Percentiles rank a stretch among this genome's conserved stretches.
Conservation (phyloP, 2,113 vertebrate species). For the Platichthys stellatus region DNA sequence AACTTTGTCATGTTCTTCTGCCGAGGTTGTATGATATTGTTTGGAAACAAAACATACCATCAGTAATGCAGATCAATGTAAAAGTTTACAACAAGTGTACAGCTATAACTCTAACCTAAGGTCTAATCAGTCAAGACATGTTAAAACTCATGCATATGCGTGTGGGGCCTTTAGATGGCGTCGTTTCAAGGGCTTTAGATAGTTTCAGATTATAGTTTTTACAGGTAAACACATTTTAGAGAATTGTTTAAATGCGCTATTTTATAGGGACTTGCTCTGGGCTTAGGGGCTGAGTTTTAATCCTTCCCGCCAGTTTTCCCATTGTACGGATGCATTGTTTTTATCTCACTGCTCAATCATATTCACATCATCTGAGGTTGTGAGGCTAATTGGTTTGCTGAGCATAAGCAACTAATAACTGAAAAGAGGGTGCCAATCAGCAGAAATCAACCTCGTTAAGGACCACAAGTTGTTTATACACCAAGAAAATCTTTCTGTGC, state of each 20-base stretch:
- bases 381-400: conserved; percentile 59
- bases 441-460: conserved; percentile 56
- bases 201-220: neutral
- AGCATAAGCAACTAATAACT: conserved; percentile 64
- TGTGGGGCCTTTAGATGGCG: neutral
- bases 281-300: neutral
- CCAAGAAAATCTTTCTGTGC: conserved; percentile 8
- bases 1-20: neutral
- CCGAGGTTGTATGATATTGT: neutral
- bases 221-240: neutral
- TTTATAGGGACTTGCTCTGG: neutral
- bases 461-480: conserved; percentile 59
- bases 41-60: neutral
- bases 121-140: neutral
- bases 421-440: conserved; percentile 63
- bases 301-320: conserved; percentile 14
- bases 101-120: neutral
- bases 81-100: neutral
- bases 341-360: conserved; percentile 31
- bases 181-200: neutral
- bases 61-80: neutral
- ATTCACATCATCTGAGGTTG: conserved; percentile 43
- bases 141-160: neutral
- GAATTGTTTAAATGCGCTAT: neutral
- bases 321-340: conserved; percentile 7